These are phyloP conservation scores for Sebastes reedi DNA, from an alignment of 2,797 vertebrate genomes.

Conservation along the genomic window DNA sequence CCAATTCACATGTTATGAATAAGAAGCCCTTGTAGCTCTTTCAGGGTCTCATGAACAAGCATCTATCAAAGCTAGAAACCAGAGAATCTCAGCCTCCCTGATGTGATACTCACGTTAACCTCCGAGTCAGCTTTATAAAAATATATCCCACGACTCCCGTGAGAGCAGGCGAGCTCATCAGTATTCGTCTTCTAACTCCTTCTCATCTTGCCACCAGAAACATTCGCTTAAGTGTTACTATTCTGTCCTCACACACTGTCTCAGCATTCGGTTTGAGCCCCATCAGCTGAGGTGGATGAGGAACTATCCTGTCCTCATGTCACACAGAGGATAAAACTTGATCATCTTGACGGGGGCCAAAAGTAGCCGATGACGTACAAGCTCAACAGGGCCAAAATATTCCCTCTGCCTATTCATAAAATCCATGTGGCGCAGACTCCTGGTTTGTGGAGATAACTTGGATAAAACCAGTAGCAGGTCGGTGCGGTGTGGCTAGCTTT, in stretches of 20 bases:
- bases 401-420: slow-evolving; percentile 23
- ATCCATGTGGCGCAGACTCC: slow-evolving; percentile 8
- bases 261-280: slow-evolving; percentile 8
- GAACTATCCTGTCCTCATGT: slow-evolving; percentile 20
- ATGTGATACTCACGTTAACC: not conserved
- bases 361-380: slow-evolving; percentile 13
- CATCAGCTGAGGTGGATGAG: slow-evolving; percentile 27
- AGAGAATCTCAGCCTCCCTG: not conserved
- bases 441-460: slow-evolving; percentile 48
- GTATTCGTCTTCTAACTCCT: slow-evolving; percentile 6
- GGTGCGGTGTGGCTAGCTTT: slow-evolving; percentile 17
- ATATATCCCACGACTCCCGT: not conserved
- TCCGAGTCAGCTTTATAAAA: not conserved
- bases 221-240: not conserved
- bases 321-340: slow-evolving; percentile 45
- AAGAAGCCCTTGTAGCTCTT: not conserved
- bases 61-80: slow-evolving; percentile 13
- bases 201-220: not conserved
- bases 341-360: slow-evolving; percentile 40
- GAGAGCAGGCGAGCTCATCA: not conserved
- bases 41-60: slow-evolving; percentile 5
- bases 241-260: not conserved
- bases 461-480: slow-evolving; percentile 36
- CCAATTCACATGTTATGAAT: not conserved
- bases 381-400: slow-evolving; percentile 7